Conservation (phyloP, 2,888 invertebrate genomes). For the Plagodis dolabraria region DNA sequence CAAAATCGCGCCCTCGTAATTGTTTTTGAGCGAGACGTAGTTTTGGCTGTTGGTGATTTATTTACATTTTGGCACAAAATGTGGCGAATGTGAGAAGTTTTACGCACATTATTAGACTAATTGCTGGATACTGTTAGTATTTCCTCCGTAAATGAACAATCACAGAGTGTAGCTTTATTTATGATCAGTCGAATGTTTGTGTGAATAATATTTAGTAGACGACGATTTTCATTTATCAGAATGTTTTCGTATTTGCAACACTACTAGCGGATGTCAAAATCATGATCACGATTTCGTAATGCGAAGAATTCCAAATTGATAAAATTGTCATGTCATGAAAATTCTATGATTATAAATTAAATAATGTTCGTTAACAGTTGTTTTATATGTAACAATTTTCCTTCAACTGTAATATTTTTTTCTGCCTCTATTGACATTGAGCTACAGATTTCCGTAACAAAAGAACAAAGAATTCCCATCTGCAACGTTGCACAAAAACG, state of each 20-base stretch:
- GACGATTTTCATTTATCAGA: too few species aligned
- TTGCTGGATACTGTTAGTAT: constrained; percentile 20
- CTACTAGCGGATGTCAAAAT: too few species aligned
- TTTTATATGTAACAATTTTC: too few species aligned
- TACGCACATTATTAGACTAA: constrained; percentile 29
- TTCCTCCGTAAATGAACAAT: neutral
- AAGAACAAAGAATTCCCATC: constrained; percentile 51
- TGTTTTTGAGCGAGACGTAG: constrained; percentile 80
- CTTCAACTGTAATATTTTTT: too few species aligned
- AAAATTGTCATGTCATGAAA: too few species aligned
- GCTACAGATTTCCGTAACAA: constrained; percentile 36
- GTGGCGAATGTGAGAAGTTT: constrained; percentile 34
- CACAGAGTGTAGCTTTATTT: neutral
- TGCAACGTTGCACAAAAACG: constrained; percentile 68
- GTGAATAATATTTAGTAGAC: too few species aligned
- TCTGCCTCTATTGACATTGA: constrained; percentile 30
- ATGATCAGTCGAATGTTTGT: neutral
- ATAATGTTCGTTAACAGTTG: too few species aligned
- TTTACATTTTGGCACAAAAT: constrained; percentile 52
- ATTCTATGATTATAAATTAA: too few species aligned
- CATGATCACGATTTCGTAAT: too few species aligned
- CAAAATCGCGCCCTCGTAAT: constrained; percentile 80
- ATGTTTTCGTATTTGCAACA: too few species aligned
- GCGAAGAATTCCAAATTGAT: too few species aligned
- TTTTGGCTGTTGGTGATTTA: constrained; percentile 75